Conservation (phyloP, 92 coral and sea anemone species). For the Galaxea fascicularis region DNA sequence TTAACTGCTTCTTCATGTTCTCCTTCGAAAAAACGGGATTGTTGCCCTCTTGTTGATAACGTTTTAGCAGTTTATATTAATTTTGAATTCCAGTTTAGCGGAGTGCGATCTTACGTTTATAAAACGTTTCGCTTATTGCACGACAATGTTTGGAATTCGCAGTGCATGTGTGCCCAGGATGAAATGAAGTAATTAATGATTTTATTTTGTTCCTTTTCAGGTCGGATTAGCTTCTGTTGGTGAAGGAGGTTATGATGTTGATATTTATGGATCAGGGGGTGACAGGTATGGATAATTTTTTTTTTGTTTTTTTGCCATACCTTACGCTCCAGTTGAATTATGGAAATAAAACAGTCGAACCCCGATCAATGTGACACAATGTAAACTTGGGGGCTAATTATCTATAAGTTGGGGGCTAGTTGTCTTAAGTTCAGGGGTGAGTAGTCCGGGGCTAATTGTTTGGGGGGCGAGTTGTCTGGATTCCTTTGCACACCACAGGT, state of each 20-base stretch:
- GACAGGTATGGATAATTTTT: slow-evolving; percentile 65
- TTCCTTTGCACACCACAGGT: too few relatives aligned
- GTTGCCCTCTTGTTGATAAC: background rate
- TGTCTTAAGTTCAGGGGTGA: too few relatives aligned
- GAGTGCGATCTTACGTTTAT: too few relatives aligned
- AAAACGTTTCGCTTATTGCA: too few relatives aligned
- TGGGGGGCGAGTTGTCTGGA: too few relatives aligned
- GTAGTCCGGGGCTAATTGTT: too few relatives aligned
- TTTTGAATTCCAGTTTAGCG: background rate
- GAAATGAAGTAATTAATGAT: background rate
- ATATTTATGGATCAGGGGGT: slow-evolving; percentile 91
- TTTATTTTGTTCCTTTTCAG: slow-evolving; percentile 39
- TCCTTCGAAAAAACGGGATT: too few relatives aligned
- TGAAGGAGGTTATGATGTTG: slow-evolving; percentile 82
- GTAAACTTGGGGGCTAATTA: too few relatives aligned
- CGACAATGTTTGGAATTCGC: too few relatives aligned
- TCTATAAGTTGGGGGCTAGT: too few relatives aligned
- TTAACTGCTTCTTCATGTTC: background rate
- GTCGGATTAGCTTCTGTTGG: slow-evolving; percentile 96
- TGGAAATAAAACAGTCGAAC: background rate
- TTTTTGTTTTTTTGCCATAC: background rate
- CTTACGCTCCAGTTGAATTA: too few relatives aligned
- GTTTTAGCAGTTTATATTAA: background rate
- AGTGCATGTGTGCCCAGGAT: background rate
- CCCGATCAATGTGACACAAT: too few relatives aligned